A percentile compares a stretch with the other conserved stretches of the same genome.
phyloP scores from a whole-genome alignment of 2,888 invertebrate genomes.

The Poecilobothrus nobilitatus region DNA sequence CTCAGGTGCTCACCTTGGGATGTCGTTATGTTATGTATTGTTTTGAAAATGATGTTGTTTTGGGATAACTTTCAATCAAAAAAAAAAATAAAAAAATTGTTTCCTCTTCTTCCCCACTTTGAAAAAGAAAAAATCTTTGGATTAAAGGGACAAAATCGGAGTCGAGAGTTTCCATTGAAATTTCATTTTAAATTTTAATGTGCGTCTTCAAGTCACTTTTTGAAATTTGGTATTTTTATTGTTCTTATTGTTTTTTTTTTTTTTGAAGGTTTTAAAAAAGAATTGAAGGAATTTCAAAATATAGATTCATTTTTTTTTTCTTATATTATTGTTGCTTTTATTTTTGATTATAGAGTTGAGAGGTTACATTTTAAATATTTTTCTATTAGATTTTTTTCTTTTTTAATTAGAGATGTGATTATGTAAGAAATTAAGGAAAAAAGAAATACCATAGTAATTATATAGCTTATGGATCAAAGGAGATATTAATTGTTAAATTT shows the following conservation, averaged over 20 bases:
- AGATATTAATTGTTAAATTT: not conserved
- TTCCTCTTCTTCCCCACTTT: no score
- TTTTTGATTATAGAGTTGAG: slow-evolving; percentile 4
- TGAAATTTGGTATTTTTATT: not conserved
- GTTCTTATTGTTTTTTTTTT: no score
- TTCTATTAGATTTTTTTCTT: not conserved
- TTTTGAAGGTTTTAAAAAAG: not conserved
- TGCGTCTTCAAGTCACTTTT: not conserved
- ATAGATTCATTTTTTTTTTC: not conserved
- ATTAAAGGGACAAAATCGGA: not conserved
- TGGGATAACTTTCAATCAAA: not conserved
- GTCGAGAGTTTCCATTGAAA: not conserved
- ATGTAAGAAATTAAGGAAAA: not conserved
- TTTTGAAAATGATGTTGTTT: slow-evolving; percentile 1
- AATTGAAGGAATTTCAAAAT: not conserved
- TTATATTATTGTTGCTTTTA: not conserved
- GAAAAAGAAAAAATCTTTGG: not conserved
- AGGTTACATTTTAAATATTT: not conserved
- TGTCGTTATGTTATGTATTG: not conserved
- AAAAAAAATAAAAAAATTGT: not conserved
- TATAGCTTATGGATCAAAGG: not conserved
- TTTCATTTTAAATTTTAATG: not conserved
- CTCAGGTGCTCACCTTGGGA: not conserved
- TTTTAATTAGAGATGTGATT: not conserved
- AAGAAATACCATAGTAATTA: not conserved